Percentiles rank a stretch among this genome's conserved stretches.
Evolutionary conservation across 2,797 vertebrate genomes (phyloP).

Genomic region (Microtus agrestis): DNA sequence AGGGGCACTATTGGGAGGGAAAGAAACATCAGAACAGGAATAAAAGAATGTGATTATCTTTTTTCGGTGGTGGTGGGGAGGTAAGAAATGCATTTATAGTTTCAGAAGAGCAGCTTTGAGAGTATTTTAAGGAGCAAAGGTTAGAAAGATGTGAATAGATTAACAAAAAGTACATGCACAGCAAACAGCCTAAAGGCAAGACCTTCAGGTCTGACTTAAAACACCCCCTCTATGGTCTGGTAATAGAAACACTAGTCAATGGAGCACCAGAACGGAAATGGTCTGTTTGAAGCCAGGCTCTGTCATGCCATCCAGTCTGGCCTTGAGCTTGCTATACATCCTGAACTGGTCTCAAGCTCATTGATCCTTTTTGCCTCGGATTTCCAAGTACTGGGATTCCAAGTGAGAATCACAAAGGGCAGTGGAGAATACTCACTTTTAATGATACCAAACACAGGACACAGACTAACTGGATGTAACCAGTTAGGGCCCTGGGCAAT

Average conservation of each 20-base stretch:
- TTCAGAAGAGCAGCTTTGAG: neutral
- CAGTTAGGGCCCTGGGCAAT: neutral
- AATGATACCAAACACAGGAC: neutral
- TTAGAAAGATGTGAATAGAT: neutral
- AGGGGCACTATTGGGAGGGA: neutral
- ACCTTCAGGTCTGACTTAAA: slow-evolving; percentile 10
- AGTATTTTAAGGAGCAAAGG: neutral
- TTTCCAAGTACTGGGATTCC: neutral
- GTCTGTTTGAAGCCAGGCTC: neutral
- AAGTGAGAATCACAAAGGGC: neutral
- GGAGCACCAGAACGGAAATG: neutral
- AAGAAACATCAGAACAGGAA: neutral
- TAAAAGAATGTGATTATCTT: neutral
- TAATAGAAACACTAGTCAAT: neutral
- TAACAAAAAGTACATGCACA: neutral
- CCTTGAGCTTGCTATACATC: neutral
- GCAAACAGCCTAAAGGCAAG: neutral
- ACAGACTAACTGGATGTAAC: neutral
- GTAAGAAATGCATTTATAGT: neutral
- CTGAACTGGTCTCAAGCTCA: neutral
- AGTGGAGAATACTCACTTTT: neutral
- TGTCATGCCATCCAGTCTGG: neutral
- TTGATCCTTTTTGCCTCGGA: neutral
- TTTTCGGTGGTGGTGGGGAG: neutral
- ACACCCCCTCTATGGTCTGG: neutral